A percentile compares a stretch with the other conserved stretches of the same genome.
These are phyloP conservation scores for Bergia sp. DNA, from an alignment of 92 coral and sea anemone species.

Conservation along the genomic window DNA sequence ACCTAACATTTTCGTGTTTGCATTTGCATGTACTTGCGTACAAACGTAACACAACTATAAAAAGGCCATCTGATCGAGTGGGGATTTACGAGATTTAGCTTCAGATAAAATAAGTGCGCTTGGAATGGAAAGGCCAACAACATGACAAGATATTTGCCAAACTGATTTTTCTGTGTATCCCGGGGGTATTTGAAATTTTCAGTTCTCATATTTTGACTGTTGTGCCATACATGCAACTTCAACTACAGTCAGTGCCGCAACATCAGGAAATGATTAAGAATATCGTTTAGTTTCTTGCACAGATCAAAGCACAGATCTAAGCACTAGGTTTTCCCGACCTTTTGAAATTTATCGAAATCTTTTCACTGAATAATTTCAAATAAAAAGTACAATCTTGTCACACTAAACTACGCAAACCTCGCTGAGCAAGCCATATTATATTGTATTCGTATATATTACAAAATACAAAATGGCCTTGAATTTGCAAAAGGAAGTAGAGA, in stretches of 20 bases:
- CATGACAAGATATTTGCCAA: not conserved
- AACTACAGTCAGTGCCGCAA: not conserved
- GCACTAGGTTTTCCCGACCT: not conserved
- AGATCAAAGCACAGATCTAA: not conserved
- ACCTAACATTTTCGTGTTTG: not conserved
- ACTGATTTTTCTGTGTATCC: not conserved
- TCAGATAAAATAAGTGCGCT: not conserved
- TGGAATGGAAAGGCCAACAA: not conserved
- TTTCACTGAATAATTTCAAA: not conserved
- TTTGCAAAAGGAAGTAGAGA: constrained; percentile 20
- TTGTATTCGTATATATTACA: not conserved
- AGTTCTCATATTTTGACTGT: not conserved
- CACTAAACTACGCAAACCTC: not conserved
- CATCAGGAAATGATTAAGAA: constrained; percentile 9
- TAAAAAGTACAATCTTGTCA: not conserved
- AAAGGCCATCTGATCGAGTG: not conserved
- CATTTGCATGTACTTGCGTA: not conserved
- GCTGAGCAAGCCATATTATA: not conserved
- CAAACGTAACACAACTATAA: not conserved
- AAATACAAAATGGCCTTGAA: not conserved
- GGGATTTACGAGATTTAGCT: not conserved
- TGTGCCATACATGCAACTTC: not conserved
- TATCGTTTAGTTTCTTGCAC: not conserved
- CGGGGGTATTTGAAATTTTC: constrained; percentile 1
- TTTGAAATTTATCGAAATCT: not conserved